These are phyloP conservation scores for Ptyas mucosa DNA, from an alignment of 2,113 vertebrate genomes.

Conservation along the genomic window DNA sequence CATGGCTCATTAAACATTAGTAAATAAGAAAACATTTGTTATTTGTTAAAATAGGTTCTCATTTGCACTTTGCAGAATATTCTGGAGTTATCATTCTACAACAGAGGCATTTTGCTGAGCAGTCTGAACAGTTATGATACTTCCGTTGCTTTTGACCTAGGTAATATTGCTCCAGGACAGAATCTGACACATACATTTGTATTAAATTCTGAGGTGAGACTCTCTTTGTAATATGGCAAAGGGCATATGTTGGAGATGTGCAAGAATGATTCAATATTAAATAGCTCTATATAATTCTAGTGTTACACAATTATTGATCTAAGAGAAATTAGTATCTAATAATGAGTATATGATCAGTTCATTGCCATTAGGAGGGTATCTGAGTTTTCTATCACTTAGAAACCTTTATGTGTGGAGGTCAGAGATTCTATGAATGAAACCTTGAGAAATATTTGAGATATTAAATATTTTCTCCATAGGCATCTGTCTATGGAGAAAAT, in stretches of 20 bases:
- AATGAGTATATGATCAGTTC: neutral
- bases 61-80: slow-evolving; percentile 51
- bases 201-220: slow-evolving; percentile 32
- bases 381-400: neutral
- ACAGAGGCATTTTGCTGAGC: slow-evolving; percentile 52
- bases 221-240: neutral
- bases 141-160: slow-evolving; percentile 48
- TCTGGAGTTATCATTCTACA: slow-evolving; percentile 61
- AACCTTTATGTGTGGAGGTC: neutral
- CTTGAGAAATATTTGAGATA: neutral
- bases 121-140: slow-evolving; percentile 35
- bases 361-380: neutral
- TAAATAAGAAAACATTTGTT: neutral
- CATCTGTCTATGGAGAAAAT: neutral
- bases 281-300: neutral
- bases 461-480: no score
- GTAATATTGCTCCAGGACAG: slow-evolving; percentile 32
- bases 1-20: neutral
- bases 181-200: slow-evolving; percentile 36
- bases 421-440: neutral
- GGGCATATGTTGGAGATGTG: neutral
- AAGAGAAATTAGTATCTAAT: neutral
- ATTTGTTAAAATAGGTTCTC: neutral
- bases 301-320: neutral
- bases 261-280: neutral